Base-by-base conservation (phyloP, 2,113 vertebrate genomes). In the Xiphophorus hellerii region DNA sequence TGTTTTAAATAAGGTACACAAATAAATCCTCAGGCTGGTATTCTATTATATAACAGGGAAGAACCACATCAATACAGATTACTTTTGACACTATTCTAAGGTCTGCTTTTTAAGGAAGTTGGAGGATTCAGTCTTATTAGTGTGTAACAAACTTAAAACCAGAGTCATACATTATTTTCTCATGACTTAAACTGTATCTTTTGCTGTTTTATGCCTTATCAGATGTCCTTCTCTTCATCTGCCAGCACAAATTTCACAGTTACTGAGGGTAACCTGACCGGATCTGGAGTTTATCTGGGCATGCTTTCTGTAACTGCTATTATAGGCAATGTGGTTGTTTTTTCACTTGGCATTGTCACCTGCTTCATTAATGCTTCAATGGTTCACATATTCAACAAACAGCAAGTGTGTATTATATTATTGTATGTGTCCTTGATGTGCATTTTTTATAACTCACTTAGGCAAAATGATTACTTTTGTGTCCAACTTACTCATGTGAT, bases 361-460 rank as follows among this genome's bases (percentile, higher is more conserved):
- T 91, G 80, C 80, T 93, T 85, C 65, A 77, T 93, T 51, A 92
- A 93, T 39, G 76, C 80, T 29, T 81, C 74, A 4, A 75, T 92
- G 61, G 66, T 93, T 39, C 79, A 90, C 84, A 92, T 86, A 29
- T 93, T 92, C 83, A 74, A 69, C 27, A 88, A 81, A n/a, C 82
- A 92, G 62, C 73, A 85, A 42, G 84, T 86, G 44, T 79, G 72
- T 71, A 5, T 70, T 70, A 14, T 42, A 4, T 14, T 42, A 14
- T 14, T 13, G 13, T 42, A 7, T 14, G 39, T 42, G 35, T 35
- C 10, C 10, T 11, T 37, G 35, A 11, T 37, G 35, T 37, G 9
- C 35, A 35, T 35, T 10, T 31, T 33, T 33, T 33, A 33, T 33
- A 33, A 33, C 31, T 31, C 30, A 31, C 4, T 33, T 6, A 6